These are phyloP conservation scores for Drosophila neoperkinsi DNA, from an alignment of 2,888 invertebrate genomes.

Conservation along the genomic window DNA sequence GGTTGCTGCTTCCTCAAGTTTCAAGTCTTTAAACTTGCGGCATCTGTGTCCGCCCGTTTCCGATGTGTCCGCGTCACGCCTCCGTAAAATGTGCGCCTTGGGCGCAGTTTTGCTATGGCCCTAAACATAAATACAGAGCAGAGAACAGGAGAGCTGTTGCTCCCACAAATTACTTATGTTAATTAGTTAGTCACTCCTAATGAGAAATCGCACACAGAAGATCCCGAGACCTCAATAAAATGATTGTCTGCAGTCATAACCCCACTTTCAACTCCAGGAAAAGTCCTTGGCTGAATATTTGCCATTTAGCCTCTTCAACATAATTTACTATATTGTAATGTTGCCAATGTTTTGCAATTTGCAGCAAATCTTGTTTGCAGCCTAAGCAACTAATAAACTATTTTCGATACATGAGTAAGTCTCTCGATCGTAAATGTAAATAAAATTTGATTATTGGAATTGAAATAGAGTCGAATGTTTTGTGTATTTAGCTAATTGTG, in stretches of 20 bases:
- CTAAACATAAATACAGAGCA: not conserved
- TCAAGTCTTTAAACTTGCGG: constrained; percentile 41
- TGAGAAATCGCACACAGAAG: constrained; percentile 60
- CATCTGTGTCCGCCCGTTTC: constrained; percentile 28
- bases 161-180: constrained; percentile 78
- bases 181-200: constrained; percentile 72
- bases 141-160: constrained; percentile 4
- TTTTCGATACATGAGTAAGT: not conserved
- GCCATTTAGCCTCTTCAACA: not conserved
- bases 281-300: constrained; percentile 18
- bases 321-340: not conserved
- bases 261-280: constrained; percentile 15
- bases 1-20: constrained; percentile 30
- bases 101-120: constrained; percentile 42
- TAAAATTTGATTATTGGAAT: constrained; percentile 17
- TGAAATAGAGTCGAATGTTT: not conserved
- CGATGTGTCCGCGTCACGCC: constrained; percentile 26
- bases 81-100: constrained; percentile 50
- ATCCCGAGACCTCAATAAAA: constrained; percentile 42
- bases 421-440: not conserved
- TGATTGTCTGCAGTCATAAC: constrained; percentile 34
- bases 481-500: not conserved
- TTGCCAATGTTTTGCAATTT: not conserved
- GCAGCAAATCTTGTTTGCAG: not conserved
- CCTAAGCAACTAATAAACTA: not conserved